Evolutionary conservation across 2,797 vertebrate species (phyloP).

Genomic region (Botia almorhae): DNA sequence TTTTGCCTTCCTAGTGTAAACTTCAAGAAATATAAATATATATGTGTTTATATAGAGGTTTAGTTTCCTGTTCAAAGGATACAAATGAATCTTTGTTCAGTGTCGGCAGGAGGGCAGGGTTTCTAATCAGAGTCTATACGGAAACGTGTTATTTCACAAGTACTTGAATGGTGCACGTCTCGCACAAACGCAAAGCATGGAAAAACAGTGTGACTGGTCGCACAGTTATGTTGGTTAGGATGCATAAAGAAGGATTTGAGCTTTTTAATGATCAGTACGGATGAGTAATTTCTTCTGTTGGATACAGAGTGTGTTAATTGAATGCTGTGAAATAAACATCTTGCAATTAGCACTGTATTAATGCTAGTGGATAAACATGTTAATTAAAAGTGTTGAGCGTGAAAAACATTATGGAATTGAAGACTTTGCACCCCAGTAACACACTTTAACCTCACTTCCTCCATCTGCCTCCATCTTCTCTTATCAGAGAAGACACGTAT

Average conservation of each 20-base stretch:
- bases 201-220: conserved; percentile 33
- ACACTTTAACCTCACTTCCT: not conserved
- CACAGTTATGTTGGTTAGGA: conserved; percentile 41
- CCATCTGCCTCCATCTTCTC: not conserved
- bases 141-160: conserved; percentile 44
- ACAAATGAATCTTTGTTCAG: conserved; percentile 36
- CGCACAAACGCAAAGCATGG: not conserved
- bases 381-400: conserved; percentile 68
- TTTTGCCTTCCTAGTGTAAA: conserved; percentile 1
- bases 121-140: conserved; percentile 39
- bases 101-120: conserved; percentile 34
- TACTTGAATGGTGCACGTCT: conserved; percentile 29
- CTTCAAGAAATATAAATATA: not conserved
- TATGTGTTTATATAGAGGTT: conserved; percentile 5
- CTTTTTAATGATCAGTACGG: conserved; percentile 56
- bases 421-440: conserved; percentile 31
- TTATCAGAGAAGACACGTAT: not conserved
- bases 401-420: conserved; percentile 49
- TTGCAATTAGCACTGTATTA: conserved; percentile 65
- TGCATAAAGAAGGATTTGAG: conserved; percentile 54
- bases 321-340: conserved; percentile 70
- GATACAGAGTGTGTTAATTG: conserved; percentile 68
- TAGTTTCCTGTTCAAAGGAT: conserved; percentile 6
- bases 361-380: conserved; percentile 65
- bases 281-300: conserved; percentile 63